Evolutionary conservation across 2,888 invertebrate species (phyloP).

Genomic region (Linnaemya tessellans): DNA sequence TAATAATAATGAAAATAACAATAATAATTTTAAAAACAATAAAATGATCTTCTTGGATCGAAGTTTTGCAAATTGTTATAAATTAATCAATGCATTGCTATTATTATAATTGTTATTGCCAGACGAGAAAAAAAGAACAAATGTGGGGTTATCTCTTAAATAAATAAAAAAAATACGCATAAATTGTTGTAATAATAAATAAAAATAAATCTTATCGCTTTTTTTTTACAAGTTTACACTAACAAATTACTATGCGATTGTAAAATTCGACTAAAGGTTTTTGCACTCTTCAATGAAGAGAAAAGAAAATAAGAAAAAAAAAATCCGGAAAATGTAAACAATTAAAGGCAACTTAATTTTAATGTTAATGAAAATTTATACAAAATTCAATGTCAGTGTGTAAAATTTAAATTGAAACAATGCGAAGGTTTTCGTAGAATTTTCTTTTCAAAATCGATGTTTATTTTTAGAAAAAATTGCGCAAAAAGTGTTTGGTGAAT

Average conservation of each 20-base stretch:
- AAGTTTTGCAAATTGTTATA: not conserved
- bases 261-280: constrained; percentile 17
- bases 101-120: constrained; percentile 12
- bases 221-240: constrained; percentile 2
- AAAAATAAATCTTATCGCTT: constrained; percentile 18
- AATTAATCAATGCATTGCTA: constrained; percentile 3
- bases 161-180: constrained; percentile 5
- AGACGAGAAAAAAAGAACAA: not conserved
- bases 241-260: constrained; percentile 6
- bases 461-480: constrained; percentile 36
- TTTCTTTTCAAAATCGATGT: not conserved
- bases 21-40: no score
- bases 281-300: constrained; percentile 14
- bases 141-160: constrained; percentile 32
- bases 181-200: not conserved
- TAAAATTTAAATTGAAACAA: constrained; percentile 39
- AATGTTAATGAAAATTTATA: constrained; percentile 1
- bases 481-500: not conserved
- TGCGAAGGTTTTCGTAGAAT: constrained; percentile 43
- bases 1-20: no score
- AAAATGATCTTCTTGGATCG: not conserved
- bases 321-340: not conserved
- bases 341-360: constrained; percentile 9
- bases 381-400: constrained; percentile 67
- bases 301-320: constrained; percentile 5